phyloP scores from a whole-genome alignment of 2,797 vertebrate species.

The Anolis apletophallus region DNA sequence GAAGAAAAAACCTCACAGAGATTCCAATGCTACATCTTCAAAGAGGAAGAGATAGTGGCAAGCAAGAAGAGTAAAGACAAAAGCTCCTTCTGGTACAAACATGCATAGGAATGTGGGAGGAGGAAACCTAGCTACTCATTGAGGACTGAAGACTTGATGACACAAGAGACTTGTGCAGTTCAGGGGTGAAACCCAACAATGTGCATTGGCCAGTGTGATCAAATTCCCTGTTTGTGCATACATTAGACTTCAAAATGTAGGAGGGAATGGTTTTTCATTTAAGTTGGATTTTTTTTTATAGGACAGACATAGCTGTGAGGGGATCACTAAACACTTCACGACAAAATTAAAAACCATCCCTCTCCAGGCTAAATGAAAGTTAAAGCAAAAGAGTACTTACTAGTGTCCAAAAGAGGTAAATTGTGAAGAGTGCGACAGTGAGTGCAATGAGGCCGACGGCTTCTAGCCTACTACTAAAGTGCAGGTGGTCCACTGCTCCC shows the following conservation, averaged over 20 bases:
- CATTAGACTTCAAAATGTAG: background rate
- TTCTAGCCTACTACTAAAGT: constrained; percentile 88
- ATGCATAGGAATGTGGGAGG: too few relatives aligned
- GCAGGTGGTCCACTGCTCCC: constrained; percentile 88
- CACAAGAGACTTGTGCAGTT: too few relatives aligned
- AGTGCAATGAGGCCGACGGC: constrained; percentile 89
- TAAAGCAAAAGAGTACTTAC: constrained; percentile 74
- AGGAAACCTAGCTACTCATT: too few relatives aligned
- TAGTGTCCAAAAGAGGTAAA: constrained; percentile 92
- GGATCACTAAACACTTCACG: background rate
- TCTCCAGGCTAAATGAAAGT: background rate
- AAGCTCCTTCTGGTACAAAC: too few relatives aligned
- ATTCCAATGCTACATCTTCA: too few relatives aligned
- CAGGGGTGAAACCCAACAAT: too few relatives aligned
- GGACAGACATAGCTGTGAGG: background rate
- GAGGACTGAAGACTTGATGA: too few relatives aligned
- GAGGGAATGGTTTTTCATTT: background rate
- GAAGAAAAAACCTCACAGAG: too few relatives aligned
- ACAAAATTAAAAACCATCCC: background rate
- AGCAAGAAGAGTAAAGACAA: too few relatives aligned
- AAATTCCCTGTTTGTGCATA: background rate
- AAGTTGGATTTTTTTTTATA: background rate
- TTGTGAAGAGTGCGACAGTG: constrained; percentile 89
- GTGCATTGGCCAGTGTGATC: too few relatives aligned
- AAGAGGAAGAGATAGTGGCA: too few relatives aligned